Conservation (phyloP, 1,140 invertebrate species). For the Telenomus remus region DNA sequence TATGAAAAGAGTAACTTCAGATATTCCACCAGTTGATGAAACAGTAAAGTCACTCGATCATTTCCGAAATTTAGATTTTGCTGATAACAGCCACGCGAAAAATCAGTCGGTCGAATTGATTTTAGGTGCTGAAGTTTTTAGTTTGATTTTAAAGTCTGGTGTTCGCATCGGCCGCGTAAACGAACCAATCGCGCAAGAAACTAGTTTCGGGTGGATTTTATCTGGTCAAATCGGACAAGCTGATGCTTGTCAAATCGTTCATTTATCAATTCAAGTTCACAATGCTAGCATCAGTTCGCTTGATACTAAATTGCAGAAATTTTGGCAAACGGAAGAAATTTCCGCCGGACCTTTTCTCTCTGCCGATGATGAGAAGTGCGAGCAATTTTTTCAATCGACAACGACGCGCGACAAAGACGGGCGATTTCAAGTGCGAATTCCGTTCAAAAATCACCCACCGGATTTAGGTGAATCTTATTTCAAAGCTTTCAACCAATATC, state of each 20-base stretch:
- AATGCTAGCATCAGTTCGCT: no score
- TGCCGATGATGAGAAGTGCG: background rate
- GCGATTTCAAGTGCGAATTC: conserved; percentile 6
- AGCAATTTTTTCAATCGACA: background rate
- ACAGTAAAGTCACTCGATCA: background rate
- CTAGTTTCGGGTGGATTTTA: no score
- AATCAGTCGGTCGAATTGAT: conserved; percentile 7
- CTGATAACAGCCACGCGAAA: background rate
- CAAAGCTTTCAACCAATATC: conserved; percentile 1
- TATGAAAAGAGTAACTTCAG: background rate
- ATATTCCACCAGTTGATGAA: background rate
- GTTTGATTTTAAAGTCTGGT: background rate
- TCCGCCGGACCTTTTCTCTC: background rate
- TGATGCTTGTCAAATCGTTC: no score
- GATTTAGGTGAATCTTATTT: conserved; percentile 2
- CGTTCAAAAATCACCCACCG: conserved; percentile 2
- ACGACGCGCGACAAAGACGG: background rate
- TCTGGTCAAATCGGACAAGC: background rate
- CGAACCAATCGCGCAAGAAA: background rate
- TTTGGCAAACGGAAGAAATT: conserved; percentile 19
- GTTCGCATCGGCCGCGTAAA: background rate
- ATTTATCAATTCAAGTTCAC: no score
- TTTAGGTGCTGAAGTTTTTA: conserved; percentile 8
- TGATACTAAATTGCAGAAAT: conserved; percentile 2
- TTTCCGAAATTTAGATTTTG: background rate